Base-by-base conservation (phyloP, 2,113 vertebrate species). In the Lucifuga dentata region DNA sequence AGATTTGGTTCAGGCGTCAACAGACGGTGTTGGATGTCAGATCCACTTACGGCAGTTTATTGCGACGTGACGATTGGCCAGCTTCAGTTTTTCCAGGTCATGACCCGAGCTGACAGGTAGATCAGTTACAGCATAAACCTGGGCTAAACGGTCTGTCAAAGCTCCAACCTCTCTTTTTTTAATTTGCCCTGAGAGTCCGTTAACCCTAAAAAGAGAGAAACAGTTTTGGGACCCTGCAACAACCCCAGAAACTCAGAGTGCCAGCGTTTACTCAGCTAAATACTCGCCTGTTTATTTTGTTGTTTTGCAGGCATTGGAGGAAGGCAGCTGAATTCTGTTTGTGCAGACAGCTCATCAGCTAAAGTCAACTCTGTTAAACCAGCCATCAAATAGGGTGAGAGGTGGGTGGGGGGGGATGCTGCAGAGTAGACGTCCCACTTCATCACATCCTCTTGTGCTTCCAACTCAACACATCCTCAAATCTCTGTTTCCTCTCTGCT, bases 301-400 rank as follows among this genome's bases (percentile, higher is more conserved):
- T 76, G 57, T 44, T 68, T 78, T 71, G 43, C 23, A 24, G 17
- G 16, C 67, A 73, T 66, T 63, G n/a, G 20, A 11, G 44, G 33
- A 26, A 84, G 59, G 5, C 21, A 70, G 46, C 52, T 39, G 70
- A 76, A 75, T 49, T 65, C 60, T 84, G 68, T 87, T 88, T 86
- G 78, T 52, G 32, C 75, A 82, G 77, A 76, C 73, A 75, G 57
- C 80, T 88, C 86, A 83, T 88, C 82, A 77, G 75, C 77, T 62
- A 73, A 84, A 73, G 81, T 81, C 72, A 81, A 59, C 68, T 55
- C 71, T 72, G 72, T 77, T 83, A 78, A 88, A 85, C 52, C 70
- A 80, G 81, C 66, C 76, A 49, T 83, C 68, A 82, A 67, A 76
- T 44, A 8, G 39, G 40, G 2, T 5, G 10, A 15, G 63, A 70